These are phyloP conservation scores for Crambe crambe DNA, from an alignment of 37 sponge, comb jelly and placozoan species.

Conservation along the genomic window DNA sequence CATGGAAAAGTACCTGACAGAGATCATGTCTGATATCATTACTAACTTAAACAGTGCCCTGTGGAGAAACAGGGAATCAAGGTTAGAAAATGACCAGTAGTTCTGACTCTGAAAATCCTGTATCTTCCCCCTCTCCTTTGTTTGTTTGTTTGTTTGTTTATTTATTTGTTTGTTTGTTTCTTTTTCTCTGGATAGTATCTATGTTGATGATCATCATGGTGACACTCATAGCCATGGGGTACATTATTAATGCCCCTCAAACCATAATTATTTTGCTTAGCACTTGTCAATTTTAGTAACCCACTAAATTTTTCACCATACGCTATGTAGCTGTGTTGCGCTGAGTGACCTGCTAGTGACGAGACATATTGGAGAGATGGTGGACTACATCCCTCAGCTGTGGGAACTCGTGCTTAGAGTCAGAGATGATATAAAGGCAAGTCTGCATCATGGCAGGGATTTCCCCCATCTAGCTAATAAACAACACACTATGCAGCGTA, in stretches of 20 bases:
- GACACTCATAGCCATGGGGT: not conserved
- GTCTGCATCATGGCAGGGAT: not conserved
- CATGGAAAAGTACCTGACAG: conserved; percentile 59
- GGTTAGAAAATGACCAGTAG: no score
- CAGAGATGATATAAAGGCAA: conserved; percentile 90
- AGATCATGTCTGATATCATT: conserved; percentile 68
- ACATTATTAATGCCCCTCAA: no score
- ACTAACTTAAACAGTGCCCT: conserved; percentile 59
- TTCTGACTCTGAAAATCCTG: no score
- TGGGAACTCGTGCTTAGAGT: conserved; percentile 85
- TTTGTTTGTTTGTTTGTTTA: not conserved
- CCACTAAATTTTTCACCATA: no score
- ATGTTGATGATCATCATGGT: not conserved
- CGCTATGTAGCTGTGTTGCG: conserved; percentile 67
- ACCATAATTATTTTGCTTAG: no score
- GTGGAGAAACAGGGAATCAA: conserved; percentile 87
- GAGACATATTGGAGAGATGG: conserved; percentile 32
- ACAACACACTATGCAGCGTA: no score
- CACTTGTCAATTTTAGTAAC: no score
- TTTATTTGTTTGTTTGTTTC: no score
- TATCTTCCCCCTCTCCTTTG: not conserved
- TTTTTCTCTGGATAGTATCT: not conserved
- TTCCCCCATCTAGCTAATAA: no score
- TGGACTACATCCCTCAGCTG: conserved; percentile 63
- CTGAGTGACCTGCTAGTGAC: conserved; percentile 66